Conservation (phyloP, 2,888 invertebrate genomes). For the Ornithoptera priamus region DNA sequence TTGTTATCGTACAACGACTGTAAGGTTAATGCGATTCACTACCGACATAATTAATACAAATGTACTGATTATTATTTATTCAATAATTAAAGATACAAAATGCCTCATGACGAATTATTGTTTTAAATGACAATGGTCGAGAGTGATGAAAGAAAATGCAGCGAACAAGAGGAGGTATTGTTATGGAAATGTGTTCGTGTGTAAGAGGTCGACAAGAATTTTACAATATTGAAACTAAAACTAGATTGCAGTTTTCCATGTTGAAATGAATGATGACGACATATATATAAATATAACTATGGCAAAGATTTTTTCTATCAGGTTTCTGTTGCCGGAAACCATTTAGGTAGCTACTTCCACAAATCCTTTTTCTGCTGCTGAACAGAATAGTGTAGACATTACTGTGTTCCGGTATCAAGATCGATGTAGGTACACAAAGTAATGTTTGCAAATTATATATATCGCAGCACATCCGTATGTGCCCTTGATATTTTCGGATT, state of each 20-base stretch:
- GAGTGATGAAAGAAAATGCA: constrained; percentile 12
- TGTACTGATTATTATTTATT: not conserved
- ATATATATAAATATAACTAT: not conserved
- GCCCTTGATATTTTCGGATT: too few relatives aligned
- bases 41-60: not conserved
- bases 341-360: too few relatives aligned
- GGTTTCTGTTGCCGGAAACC: too few relatives aligned
- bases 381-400: too few relatives aligned
- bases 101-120: not conserved
- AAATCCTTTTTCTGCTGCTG: too few relatives aligned
- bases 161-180: constrained; percentile 19
- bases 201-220: constrained; percentile 15
- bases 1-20: not conserved
- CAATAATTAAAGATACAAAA: constrained; percentile 11
- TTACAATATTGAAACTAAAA: constrained; percentile 4
- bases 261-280: not conserved
- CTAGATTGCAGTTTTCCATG: not conserved
- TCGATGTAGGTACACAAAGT: too few relatives aligned
- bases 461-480: too few relatives aligned
- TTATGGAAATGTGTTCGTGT: constrained; percentile 14
- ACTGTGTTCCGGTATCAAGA: too few relatives aligned
- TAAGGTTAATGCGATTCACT: not conserved
- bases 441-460: too few relatives aligned
- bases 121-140: constrained; percentile 19
- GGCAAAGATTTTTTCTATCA: not conserved